These are phyloP conservation scores for Butorides virescens DNA, from an alignment of 2,113 vertebrate species.

Conservation along the genomic window DNA sequence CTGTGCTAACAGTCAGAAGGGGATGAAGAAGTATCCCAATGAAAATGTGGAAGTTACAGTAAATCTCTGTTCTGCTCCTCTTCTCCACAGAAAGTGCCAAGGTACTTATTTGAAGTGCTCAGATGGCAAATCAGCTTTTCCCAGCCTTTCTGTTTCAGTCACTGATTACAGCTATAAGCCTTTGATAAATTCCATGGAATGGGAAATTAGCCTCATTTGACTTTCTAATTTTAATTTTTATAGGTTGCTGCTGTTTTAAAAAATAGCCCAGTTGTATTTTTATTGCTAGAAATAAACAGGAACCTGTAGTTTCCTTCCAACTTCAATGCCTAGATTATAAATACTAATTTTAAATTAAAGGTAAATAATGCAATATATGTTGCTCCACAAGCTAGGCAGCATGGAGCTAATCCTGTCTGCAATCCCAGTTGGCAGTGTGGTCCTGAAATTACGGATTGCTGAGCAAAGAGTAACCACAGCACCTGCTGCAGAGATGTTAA, in stretches of 20 bases:
- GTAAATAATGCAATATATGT: neutral
- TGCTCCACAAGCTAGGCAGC: neutral
- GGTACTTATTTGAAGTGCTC: neutral
- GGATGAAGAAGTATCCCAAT: neutral
- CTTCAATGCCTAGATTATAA: neutral
- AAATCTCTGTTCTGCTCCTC: neutral
- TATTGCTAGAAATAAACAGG: neutral
- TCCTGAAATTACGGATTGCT: neutral
- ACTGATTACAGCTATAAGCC: neutral
- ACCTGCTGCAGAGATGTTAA: neutral
- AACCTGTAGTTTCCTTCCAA: neutral
- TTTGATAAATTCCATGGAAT: neutral
- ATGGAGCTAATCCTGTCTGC: neutral
- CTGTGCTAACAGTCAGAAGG: neutral
- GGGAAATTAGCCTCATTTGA: neutral
- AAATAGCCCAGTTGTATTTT: neutral
- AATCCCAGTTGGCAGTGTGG: neutral
- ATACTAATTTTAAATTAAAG: neutral
- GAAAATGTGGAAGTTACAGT: neutral
- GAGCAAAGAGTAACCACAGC: neutral
- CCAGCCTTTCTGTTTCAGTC: neutral
- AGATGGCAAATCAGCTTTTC: neutral
- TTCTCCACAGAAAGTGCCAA: neutral
- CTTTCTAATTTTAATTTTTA: conserved; percentile 18
- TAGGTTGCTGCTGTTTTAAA: neutral